Percentiles rank a stretch among this genome's conserved stretches.
These are phyloP conservation scores for Leucophenga maculata DNA, from an alignment of 2,888 invertebrate genomes.

Conservation along the genomic window DNA sequence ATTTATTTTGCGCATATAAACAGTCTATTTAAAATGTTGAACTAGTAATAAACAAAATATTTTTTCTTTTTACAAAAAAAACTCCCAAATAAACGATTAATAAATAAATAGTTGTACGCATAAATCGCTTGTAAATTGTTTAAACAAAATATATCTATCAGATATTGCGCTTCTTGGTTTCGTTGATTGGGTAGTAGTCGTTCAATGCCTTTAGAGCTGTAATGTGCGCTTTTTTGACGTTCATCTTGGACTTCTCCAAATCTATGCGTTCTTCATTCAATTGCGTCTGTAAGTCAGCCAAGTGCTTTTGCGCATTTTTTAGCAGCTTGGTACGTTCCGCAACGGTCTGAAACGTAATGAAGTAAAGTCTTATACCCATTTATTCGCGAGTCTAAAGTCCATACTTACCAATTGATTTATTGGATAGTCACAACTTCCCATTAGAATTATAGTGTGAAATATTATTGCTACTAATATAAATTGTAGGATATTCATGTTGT, in stretches of 20 bases:
- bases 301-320: neutral
- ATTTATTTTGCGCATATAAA: neutral
- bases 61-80: too few species aligned
- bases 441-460: too few species aligned
- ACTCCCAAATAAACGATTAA: too few species aligned
- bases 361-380: too few species aligned
- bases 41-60: constrained; percentile 1
- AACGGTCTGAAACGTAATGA: too few species aligned
- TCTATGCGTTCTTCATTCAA: neutral
- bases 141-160: neutral
- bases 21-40: neutral
- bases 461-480: too few species aligned
- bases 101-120: neutral
- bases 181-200: neutral
- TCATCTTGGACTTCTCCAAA: neutral
- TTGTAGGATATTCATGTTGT: too few species aligned
- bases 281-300: neutral
- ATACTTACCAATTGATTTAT: too few species aligned
- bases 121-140: neutral
- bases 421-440: too few species aligned
- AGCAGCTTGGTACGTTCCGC: neutral
- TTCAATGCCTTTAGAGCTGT: neutral
- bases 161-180: neutral
- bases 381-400: too few species aligned
- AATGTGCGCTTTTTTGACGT: neutral